Conservation (phyloP, 1,140 invertebrate genomes). For the Temnothorax nylanderi region DNA sequence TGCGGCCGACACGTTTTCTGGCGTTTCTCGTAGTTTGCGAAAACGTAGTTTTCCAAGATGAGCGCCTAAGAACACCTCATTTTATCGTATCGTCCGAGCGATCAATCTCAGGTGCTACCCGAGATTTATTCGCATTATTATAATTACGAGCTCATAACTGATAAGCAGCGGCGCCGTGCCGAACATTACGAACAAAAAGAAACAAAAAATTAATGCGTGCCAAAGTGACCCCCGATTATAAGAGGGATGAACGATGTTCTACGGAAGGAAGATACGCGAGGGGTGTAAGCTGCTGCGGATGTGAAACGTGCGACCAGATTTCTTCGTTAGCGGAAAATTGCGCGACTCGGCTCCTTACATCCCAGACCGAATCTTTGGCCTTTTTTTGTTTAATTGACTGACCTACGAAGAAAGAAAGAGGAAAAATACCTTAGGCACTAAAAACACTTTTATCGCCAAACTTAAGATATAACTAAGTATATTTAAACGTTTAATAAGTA, state of each 20-base stretch:
- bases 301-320: slow-evolving; percentile 16
- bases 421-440: neutral
- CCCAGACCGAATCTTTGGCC: neutral
- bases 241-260: slow-evolving; percentile 35
- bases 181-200: slow-evolving; percentile 60
- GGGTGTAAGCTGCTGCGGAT: slow-evolving; percentile 36
- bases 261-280: slow-evolving; percentile 11
- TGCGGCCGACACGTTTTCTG: neutral
- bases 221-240: slow-evolving; percentile 58
- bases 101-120: slow-evolving; percentile 70
- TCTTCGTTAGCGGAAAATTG: slow-evolving; percentile 4
- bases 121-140: slow-evolving; percentile 73
- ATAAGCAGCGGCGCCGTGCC: slow-evolving; percentile 76
- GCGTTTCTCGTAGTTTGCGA: slow-evolving; percentile 10
- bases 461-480: neutral
- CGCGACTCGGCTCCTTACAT: neutral
- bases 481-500: neutral
- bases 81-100: slow-evolving; percentile 66
- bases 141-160: slow-evolving; percentile 70
- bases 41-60: slow-evolving; percentile 23
- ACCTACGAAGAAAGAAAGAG: neutral
- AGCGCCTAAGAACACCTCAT: slow-evolving; percentile 50
- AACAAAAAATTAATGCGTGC: slow-evolving; percentile 65
- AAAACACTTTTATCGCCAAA: neutral
- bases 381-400: neutral